These are phyloP conservation scores for Malurus alboscapulatus DNA, from an alignment of 2,113 vertebrate genomes.

Conservation along the genomic window DNA sequence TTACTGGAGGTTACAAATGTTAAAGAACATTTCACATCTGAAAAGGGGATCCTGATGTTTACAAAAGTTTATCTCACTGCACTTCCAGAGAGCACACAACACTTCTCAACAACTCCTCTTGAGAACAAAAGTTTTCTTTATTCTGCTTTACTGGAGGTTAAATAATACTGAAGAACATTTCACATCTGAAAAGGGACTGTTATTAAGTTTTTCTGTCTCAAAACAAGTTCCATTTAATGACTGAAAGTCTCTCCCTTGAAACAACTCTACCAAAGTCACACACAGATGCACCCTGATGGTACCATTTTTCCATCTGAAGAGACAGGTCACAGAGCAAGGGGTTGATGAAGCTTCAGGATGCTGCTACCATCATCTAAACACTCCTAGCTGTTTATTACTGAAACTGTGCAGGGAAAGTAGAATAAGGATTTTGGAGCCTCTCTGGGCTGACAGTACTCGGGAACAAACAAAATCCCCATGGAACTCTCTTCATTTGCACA, in stretches of 20 bases:
- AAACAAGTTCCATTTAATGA: background rate
- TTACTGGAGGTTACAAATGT: background rate
- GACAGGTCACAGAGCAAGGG: background rate
- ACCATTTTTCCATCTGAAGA: background rate
- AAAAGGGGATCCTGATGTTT: background rate
- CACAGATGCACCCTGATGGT: background rate
- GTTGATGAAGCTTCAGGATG: background rate
- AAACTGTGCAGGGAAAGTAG: background rate
- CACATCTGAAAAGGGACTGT: background rate
- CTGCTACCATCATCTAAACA: background rate
- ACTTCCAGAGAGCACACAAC: background rate
- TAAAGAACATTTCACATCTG: background rate
- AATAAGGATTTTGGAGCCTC: background rate
- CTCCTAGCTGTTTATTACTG: background rate
- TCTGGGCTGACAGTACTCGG: background rate
- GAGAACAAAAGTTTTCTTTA: background rate
- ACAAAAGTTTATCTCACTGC: background rate
- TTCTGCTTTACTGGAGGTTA: background rate
- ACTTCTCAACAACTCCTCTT: background rate
- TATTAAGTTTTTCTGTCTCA: background rate
- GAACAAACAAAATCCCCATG: background rate
- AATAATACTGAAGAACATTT: background rate
- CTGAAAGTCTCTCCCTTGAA: background rate
- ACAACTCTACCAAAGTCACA: background rate
- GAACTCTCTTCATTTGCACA: background rate